These are phyloP conservation scores for Noturus placidus DNA, from an alignment of 2,113 vertebrate genomes.

Conservation along the genomic window DNA sequence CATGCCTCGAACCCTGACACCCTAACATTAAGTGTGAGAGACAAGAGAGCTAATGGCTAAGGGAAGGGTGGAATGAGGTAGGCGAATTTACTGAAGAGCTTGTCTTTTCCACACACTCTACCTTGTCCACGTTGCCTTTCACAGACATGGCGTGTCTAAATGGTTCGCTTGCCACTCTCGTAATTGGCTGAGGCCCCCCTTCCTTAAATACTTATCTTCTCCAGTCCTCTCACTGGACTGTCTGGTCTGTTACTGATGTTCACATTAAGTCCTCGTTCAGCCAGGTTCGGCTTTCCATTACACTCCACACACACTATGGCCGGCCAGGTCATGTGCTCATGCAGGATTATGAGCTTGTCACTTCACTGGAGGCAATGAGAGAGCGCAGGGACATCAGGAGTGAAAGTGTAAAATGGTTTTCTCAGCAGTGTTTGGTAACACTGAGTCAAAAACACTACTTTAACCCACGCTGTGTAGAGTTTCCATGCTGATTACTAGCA, in stretches of 20 bases:
- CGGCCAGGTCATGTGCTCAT: constrained; percentile 49
- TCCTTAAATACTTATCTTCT: constrained; percentile 67
- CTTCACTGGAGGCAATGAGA: background rate
- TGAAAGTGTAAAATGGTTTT: background rate
- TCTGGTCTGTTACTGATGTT: constrained; percentile 50
- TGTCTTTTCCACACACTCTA: constrained; percentile 8
- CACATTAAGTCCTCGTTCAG: constrained; percentile 63
- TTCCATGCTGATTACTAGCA: background rate
- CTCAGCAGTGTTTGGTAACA: background rate
- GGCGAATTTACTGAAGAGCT: constrained; percentile 35
- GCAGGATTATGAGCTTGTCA: constrained; percentile 34
- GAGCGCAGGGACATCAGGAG: background rate
- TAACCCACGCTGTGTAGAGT: background rate
- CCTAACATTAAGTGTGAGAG: constrained; percentile 48
- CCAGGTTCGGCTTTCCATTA: constrained; percentile 63
- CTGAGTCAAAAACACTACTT: background rate
- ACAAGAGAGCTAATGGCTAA: constrained; percentile 50
- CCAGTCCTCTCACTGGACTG: constrained; percentile 49
- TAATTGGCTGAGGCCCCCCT: constrained; percentile 61
- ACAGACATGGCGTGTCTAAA: constrained; percentile 33
- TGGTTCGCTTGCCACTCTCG: constrained; percentile 16
- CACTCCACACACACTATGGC: constrained; percentile 48
- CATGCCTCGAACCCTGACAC: constrained; percentile 19
- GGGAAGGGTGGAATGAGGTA: constrained; percentile 29
- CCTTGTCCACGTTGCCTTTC: constrained; percentile 19